Evolutionary conservation across 2,888 invertebrate genomes (phyloP), one percentile per base, ranked within the genome.

Genomic region (Lasioglossum calceatum): DNA sequence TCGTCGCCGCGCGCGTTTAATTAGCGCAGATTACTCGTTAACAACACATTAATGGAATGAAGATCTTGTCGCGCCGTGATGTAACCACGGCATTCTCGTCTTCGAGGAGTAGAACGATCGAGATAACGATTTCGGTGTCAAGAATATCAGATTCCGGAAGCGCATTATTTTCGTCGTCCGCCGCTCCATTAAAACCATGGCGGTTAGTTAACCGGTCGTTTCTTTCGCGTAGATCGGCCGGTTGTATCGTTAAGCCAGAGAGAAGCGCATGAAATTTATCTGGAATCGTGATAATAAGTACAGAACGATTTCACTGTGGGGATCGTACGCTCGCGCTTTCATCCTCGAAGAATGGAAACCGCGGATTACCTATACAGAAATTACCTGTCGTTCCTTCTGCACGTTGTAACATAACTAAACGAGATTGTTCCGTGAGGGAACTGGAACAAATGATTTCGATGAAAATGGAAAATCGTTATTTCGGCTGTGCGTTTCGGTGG

Each of bases 71-170:
- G 44, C 42, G 50, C 7, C 44, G 58, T 71, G 70, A 87, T 36
- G 73, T 42, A 81, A 87, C 12, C 64, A 67, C 16, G 16, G 8
- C 16, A 19, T 67, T 67, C 42, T 50, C 42, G 64, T 12, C 70
- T 7, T 50, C 5, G 27, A 42, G 32, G 42, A 36, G 47, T 54
- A 12, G 39, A 44, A 70, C 39, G 10, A 23, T 27, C 73, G 32
- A 47, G 39, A 70, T 39, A 47, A 72, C 54, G 72, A 44, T 71
- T n/a, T 67, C 64, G 27, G 14, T 70, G 64, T 42, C 27, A 71
- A 73, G 72, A 74, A 77, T 79, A 70, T 80, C 81, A 27, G 64
- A 72, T 88, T 85, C 77, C 79, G 87, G 88, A 88, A 88, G 79
- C 75, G n/a, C 79, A 50, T 82, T 81, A 75, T 81, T 73, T 44